phyloP scores from a whole-genome alignment of 1,140 invertebrate genomes.

The Lysiphlebus fabarum region DNA sequence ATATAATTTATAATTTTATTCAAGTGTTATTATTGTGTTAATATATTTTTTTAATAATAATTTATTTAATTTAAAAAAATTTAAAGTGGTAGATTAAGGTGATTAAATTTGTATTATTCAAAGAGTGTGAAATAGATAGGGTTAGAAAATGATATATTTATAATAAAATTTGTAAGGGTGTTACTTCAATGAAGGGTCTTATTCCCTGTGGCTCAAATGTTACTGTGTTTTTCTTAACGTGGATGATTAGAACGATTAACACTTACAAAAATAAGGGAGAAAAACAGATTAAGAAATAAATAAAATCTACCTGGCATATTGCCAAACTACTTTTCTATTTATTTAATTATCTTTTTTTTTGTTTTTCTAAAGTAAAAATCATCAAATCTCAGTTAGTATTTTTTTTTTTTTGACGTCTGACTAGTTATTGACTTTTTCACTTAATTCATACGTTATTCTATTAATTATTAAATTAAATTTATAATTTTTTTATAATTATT shows the following conservation, averaged over 20 bases:
- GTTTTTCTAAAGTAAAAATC: no score
- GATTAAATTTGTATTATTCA: background rate
- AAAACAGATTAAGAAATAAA: constrained; percentile 46
- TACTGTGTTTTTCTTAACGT: constrained; percentile 53
- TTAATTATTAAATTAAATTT: background rate
- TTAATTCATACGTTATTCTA: no score
- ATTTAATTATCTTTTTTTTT: no score
- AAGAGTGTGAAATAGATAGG: constrained; percentile 27
- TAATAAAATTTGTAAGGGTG: constrained; percentile 26
- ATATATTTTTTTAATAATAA: background rate
- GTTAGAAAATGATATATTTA: constrained; percentile 29
- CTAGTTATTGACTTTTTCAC: no score
- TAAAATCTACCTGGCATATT: no score
- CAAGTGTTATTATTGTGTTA: background rate
- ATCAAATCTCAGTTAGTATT: no score
- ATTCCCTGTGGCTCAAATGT: constrained; percentile 47
- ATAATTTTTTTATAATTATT: background rate
- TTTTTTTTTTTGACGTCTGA: no score
- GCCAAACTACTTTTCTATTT: background rate
- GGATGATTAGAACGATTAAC: constrained; percentile 55
- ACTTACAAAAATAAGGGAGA: constrained; percentile 42
- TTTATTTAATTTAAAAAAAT: background rate
- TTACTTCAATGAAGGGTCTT: constrained; percentile 39
- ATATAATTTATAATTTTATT: no score
- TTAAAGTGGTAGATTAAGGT: background rate